Conservation (phyloP, 2,113 vertebrate genomes). For the Brienomyrus brachyistius region DNA sequence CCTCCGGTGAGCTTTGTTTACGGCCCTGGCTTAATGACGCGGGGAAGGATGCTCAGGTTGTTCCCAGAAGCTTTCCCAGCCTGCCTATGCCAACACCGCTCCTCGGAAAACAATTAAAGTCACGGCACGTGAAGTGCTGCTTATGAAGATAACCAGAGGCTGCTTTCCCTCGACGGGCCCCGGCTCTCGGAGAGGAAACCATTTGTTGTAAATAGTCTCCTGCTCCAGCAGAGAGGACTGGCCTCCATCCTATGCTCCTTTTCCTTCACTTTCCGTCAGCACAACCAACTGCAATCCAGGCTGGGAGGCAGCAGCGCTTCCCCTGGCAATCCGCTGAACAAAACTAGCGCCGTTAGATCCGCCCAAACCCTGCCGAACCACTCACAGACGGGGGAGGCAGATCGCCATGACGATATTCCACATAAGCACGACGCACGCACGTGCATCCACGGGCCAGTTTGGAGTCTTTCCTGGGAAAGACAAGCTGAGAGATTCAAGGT, state of each 20-base stretch:
- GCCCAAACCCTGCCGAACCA: not conserved
- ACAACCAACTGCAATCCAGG: not conserved
- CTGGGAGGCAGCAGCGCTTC: not conserved
- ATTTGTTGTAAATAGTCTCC: constrained; percentile 15
- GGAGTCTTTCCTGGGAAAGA: not conserved
- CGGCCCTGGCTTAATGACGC: constrained; percentile 45
- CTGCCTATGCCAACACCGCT: constrained; percentile 39
- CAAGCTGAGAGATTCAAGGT: not conserved
- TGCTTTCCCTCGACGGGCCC: constrained; percentile 9
- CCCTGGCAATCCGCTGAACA: not conserved
- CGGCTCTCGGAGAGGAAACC: not conserved
- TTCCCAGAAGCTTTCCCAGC: constrained; percentile 25
- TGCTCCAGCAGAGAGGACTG: not conserved
- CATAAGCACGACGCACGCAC: not conserved
- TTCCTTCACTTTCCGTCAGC: not conserved
- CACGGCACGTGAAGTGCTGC: constrained; percentile 22
- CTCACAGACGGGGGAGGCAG: not conserved
- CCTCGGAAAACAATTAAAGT: constrained; percentile 39
- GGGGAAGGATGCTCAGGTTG: constrained; percentile 45
- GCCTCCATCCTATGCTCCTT: not conserved
- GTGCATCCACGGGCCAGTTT: not conserved
- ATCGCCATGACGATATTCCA: not conserved
- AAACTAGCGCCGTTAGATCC: not conserved
- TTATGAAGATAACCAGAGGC: constrained; percentile 22
- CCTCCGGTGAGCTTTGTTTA: constrained; percentile 40